Conservation (phyloP, 2,888 invertebrate species). For the Pharmacophagus antenor region DNA sequence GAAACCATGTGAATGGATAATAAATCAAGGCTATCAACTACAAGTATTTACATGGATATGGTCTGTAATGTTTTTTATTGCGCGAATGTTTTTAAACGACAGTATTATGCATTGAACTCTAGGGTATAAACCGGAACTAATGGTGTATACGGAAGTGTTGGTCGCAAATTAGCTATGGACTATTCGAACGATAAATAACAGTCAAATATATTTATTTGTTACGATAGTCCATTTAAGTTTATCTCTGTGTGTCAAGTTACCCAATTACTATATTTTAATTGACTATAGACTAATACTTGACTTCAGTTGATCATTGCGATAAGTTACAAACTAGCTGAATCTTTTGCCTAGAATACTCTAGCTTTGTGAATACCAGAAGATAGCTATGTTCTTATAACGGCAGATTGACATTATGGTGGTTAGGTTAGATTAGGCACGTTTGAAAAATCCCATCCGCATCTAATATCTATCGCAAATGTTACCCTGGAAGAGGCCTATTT, state of each 20-base stretch:
- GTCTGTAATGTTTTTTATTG: no score
- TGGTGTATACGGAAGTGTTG: background rate
- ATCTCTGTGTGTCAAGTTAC: no score
- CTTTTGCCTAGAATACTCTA: background rate
- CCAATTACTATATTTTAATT: no score
- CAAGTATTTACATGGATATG: background rate
- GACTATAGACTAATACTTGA: no score
- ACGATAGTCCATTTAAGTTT: background rate
- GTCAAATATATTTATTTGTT: background rate
- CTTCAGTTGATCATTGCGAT: no score
- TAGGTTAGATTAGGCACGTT: no score
- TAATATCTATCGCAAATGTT: no score
- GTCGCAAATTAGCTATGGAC: background rate
- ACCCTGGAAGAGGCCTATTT: no score
- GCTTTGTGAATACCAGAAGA: no score
- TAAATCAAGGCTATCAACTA: background rate
- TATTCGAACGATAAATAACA: background rate
- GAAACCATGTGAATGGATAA: background rate
- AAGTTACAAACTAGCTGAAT: background rate
- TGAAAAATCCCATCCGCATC: no score
- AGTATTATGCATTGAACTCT: background rate
- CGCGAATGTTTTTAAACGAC: background rate
- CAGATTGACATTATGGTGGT: no score
- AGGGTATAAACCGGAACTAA: background rate
- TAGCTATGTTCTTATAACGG: no score